Percentiles rank a stretch among this genome's conserved stretches.
These are phyloP conservation scores for Xiphophorus birchmanni DNA, from an alignment of 2,797 vertebrate genomes.

Conservation along the genomic window DNA sequence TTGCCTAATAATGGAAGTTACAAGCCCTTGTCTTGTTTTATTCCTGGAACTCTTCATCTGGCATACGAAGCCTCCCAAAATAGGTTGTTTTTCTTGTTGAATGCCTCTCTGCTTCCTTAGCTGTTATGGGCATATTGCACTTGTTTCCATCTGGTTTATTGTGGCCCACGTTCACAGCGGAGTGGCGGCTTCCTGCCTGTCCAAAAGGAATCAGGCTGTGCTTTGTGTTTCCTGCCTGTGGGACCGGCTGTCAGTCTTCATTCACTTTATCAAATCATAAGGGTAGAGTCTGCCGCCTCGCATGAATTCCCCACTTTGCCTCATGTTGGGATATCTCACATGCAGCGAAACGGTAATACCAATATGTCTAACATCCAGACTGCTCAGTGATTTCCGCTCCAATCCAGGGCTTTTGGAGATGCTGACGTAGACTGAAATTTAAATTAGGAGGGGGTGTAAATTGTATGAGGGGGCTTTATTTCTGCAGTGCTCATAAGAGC, in stretches of 20 bases:
- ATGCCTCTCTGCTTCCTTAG: conserved; percentile 1
- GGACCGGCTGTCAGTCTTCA: conserved; percentile 49
- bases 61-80: conserved; percentile 1
- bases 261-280: conserved; percentile 52
- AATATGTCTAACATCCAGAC: conserved; percentile 43
- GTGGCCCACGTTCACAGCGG: conserved; percentile 29
- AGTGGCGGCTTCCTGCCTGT: conserved; percentile 15
- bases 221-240: conserved; percentile 26
- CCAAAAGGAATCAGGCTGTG: conserved; percentile 16
- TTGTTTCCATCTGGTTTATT: conserved; percentile 34
- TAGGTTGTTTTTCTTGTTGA: not conserved
- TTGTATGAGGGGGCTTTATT: conserved; percentile 29
- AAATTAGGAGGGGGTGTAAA: conserved; percentile 11
- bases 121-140: not conserved
- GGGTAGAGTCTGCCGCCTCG: conserved; percentile 29
- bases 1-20: conserved; percentile 1
- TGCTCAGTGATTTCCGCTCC: conserved; percentile 30
- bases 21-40: not conserved
- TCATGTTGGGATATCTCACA: conserved; percentile 27
- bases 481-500: conserved; percentile 30
- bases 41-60: conserved; percentile 6
- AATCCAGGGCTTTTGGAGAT: conserved; percentile 25
- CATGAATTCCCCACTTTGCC: conserved; percentile 27
- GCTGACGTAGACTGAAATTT: conserved; percentile 39
- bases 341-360: conserved; percentile 40